These are phyloP conservation scores for Silvanus unidentatus DNA, from an alignment of 2,888 invertebrate genomes.

Conservation along the genomic window DNA sequence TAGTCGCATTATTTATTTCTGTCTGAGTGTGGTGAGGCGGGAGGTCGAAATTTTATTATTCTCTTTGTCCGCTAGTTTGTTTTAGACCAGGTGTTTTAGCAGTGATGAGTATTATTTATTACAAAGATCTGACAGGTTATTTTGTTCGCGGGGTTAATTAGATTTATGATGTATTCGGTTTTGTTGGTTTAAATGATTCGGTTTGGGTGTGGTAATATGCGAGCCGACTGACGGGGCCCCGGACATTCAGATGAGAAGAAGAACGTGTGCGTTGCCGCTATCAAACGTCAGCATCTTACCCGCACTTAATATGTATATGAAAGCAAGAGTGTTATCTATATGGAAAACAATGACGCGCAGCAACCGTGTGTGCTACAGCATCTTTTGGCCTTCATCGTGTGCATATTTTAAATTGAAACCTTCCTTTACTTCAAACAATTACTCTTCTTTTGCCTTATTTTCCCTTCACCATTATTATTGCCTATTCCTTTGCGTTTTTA, in stretches of 20 bases:
- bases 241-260: slow-evolving; percentile 4
- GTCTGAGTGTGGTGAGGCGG: slow-evolving; percentile 13
- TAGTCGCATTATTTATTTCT: slow-evolving; percentile 19
- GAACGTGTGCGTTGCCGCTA: slow-evolving; percentile 9
- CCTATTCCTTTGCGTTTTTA: too few species aligned
- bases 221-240: slow-evolving; percentile 9
- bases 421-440: too few species aligned
- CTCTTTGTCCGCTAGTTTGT: slow-evolving; percentile 28
- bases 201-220: slow-evolving; percentile 29
- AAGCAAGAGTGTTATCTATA: too few species aligned
- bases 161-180: slow-evolving; percentile 43
- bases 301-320: background rate
- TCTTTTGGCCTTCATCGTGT: too few species aligned
- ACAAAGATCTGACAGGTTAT: slow-evolving; percentile 40
- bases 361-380: too few species aligned
- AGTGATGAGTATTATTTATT: slow-evolving; percentile 38
- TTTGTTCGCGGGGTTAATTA: slow-evolving; percentile 44
- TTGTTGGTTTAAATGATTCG: slow-evolving; percentile 39
- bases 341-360: too few species aligned
- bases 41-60: slow-evolving; percentile 10
- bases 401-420: too few species aligned
- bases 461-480: too few species aligned
- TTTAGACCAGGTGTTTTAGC: slow-evolving; percentile 36
- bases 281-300: slow-evolving; percentile 6
- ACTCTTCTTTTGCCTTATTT: too few species aligned